A percentile compares a stretch with the other conserved stretches of the same genome.
Conservation (phyloP, 1,140 invertebrate genomes). For the Pseudomyrmex flavicornis region DNA sequence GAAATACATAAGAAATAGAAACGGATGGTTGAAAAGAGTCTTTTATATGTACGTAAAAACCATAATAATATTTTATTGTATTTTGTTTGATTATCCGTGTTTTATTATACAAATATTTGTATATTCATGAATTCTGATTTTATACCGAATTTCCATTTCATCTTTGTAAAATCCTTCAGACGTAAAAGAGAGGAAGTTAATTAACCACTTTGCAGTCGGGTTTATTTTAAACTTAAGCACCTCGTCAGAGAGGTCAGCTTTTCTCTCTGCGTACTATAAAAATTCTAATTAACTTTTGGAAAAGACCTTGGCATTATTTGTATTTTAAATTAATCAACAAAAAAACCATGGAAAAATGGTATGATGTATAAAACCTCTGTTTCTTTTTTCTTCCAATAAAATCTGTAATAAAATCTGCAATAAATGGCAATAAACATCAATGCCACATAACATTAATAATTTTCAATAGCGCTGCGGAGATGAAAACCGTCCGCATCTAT, state of each 20-base stretch:
- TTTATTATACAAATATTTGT: neutral
- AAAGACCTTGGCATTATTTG: conserved; percentile 15
- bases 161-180: neutral
- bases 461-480: neutral
- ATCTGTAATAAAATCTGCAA: too few relatives aligned
- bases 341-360: neutral
- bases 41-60: neutral
- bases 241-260: conserved; percentile 3
- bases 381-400: too few relatives aligned
- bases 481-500: neutral
- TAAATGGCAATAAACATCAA: too few relatives aligned
- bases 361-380: neutral
- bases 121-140: neutral
- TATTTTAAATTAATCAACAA: neutral
- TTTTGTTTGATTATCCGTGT: neutral
- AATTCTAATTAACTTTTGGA: conserved; percentile 47
- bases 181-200: conserved; percentile 21
- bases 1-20: neutral
- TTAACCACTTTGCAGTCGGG: conserved; percentile 41
- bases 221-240: conserved; percentile 45
- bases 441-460: neutral
- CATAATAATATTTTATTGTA: neutral
- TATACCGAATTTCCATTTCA: conserved; percentile 3
- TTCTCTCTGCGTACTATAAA: conserved; percentile 15
- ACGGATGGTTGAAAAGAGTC: neutral